Evolutionary conservation across 2,888 invertebrate genomes (phyloP).

Genomic region (Hirudinaria manillensis): DNA sequence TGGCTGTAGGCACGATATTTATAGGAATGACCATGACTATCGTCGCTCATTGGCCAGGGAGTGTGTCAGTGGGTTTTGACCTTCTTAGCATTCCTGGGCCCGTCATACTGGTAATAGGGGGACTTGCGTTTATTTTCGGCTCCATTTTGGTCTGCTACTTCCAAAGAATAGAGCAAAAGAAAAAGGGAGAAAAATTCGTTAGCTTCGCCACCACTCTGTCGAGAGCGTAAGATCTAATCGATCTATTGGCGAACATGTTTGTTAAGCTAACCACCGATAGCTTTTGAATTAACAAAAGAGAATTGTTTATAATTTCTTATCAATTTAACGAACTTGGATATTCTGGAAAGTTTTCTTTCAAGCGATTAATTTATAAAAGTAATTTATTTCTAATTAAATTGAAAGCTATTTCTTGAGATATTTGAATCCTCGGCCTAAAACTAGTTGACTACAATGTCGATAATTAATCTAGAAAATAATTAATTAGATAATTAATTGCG

Average conservation of each 20-base stretch:
- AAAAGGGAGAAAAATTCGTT: constrained; percentile 10
- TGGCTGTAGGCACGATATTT: constrained; percentile 37
- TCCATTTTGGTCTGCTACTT: constrained; percentile 32
- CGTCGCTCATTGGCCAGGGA: constrained; percentile 39
- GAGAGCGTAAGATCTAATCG: constrained; percentile 20
- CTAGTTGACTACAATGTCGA: too few relatives aligned
- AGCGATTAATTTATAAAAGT: too few relatives aligned
- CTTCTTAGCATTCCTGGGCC: constrained; percentile 39
- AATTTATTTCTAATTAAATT: too few relatives aligned
- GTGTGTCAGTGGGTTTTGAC: constrained; percentile 38
- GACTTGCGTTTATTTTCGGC: constrained; percentile 32
- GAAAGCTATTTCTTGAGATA: too few relatives aligned
- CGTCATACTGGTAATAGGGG: constrained; percentile 36
- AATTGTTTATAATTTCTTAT: too few relatives aligned
- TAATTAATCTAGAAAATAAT: too few relatives aligned
- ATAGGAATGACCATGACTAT: constrained; percentile 39
- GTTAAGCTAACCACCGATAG: too few relatives aligned
- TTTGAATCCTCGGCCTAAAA: too few relatives aligned
- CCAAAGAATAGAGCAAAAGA: constrained; percentile 22
- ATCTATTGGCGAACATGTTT: not conserved
- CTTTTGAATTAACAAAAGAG: not conserved
- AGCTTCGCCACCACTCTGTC: constrained; percentile 24
- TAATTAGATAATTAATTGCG: too few relatives aligned
- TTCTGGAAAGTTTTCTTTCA: too few relatives aligned
- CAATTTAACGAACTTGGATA: too few relatives aligned